Evolutionary conservation across 2,113 vertebrate genomes (phyloP).

Genomic region (Spea bombifrons): DNA sequence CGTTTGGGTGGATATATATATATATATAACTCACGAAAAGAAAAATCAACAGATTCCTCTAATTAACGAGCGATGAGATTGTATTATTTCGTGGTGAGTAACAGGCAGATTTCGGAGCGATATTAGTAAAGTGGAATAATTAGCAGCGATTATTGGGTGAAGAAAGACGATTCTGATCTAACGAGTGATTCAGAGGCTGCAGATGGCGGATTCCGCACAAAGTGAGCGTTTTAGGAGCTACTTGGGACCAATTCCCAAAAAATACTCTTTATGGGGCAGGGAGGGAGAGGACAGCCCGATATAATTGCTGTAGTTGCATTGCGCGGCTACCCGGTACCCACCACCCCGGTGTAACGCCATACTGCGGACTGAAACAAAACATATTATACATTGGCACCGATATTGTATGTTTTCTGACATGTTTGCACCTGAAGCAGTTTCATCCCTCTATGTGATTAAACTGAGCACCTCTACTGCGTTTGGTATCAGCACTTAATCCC

Average conservation of each 20-base stretch:
- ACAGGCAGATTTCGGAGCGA: neutral
- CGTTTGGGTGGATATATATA: too few species aligned
- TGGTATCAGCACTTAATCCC: too few species aligned
- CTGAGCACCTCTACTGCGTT: too few species aligned
- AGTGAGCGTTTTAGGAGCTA: neutral
- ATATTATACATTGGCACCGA: too few species aligned
- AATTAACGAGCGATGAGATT: constrained; percentile 17
- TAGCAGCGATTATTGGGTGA: constrained; percentile 23
- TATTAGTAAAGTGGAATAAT: constrained; percentile 18
- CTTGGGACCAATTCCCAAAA: constrained; percentile 5
- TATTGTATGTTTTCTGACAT: too few species aligned
- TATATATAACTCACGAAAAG: neutral
- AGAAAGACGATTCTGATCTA: constrained; percentile 20
- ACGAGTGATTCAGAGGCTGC: neutral
- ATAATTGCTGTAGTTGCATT: too few species aligned
- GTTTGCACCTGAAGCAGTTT: too few species aligned
- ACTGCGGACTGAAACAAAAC: too few species aligned
- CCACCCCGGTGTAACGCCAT: too few species aligned
- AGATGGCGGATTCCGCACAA: constrained; percentile 15
- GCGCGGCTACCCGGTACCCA: too few species aligned
- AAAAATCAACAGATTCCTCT: constrained; percentile 18
- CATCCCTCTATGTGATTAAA: too few species aligned
- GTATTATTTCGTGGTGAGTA: constrained; percentile 29
- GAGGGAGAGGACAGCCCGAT: too few species aligned
- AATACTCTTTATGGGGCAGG: neutral